Conservation (phyloP, 2,888 invertebrate species). For the Syrista parreyssii region DNA sequence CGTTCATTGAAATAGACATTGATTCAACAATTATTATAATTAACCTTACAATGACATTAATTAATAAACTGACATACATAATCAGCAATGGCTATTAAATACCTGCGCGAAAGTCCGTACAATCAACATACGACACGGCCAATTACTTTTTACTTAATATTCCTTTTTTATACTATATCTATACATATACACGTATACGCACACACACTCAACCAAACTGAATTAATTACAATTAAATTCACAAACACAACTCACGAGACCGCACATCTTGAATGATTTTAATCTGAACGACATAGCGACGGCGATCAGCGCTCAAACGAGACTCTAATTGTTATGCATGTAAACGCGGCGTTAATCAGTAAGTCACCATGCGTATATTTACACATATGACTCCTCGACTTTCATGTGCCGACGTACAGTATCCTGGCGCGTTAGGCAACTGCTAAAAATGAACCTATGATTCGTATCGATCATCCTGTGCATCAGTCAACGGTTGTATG, state of each 20-base stretch:
- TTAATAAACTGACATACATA: not conserved
- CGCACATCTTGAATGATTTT: not conserved
- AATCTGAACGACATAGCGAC: not conserved
- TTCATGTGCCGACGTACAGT: not conserved
- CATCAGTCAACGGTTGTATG: not conserved
- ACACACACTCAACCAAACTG: not conserved
- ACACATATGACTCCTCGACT: not conserved
- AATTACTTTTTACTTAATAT: not conserved
- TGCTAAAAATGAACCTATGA: not conserved
- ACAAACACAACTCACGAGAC: not conserved
- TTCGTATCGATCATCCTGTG: not conserved
- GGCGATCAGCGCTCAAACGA: not conserved
- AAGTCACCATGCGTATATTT: not conserved
- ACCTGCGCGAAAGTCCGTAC: not conserved
- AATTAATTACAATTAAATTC: not conserved
- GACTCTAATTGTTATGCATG: not conserved
- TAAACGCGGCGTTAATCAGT: not conserved
- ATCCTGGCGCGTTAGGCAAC: not conserved
- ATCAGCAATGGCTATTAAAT: not conserved
- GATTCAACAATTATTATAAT: not conserved
- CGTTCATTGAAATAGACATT: not conserved
- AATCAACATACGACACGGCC: not conserved
- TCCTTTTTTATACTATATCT: not conserved
- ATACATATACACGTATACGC: too few relatives aligned
- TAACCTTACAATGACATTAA: not conserved